Base-by-base conservation (phyloP, 2,888 invertebrate species). In the Embidobia sp. region DNA sequence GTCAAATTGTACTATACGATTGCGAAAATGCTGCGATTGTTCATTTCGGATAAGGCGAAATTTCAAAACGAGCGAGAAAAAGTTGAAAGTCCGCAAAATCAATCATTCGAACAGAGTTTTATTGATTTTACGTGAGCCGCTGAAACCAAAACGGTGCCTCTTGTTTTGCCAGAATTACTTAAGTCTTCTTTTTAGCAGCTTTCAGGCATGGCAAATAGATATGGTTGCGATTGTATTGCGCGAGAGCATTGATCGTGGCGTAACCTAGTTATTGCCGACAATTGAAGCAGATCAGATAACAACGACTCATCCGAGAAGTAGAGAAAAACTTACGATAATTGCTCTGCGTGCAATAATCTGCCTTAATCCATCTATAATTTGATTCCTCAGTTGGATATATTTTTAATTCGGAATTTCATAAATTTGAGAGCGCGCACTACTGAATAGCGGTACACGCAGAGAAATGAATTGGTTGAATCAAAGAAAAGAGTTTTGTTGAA, bases 211-310 rank as follows among this genome's bases (percentile, higher is more conserved):
- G 67, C 55, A 44, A 73, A 59, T 72, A 67, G 67, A 59, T 67
- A 57, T 48, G 73, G 67, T 63, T 69, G 48, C 49, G 37, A 77
- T 63, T 72, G 67, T 70, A 49, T 77, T 67, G 67, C 66, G 63
- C 63, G 69, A 61, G 19, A 63, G 67, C 72, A 73, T 77, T 77
- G 77, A 73, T 73, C 77, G 73, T 7, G 13, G 57, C 63, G 37
- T 73, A 77, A 77, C 77, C 77, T 57, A 67, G 73, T 77, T 77
- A 77, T 73, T 67, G 69, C 49, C 29, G 51, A 69, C 61, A 77
- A 73, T 77, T 69, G 73, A 77, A 73, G 67, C 57, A 57, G 69
- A 77, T 77, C 77, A 57, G 73, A 77, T 77, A 73, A 73, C 63
- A 31, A 53, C 64, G 72, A 46, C 57, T 67, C 72, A 61, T 70